phyloP scores from a whole-genome alignment of 2,113 vertebrate species.

The Mesembrinibis cayennensis region DNA sequence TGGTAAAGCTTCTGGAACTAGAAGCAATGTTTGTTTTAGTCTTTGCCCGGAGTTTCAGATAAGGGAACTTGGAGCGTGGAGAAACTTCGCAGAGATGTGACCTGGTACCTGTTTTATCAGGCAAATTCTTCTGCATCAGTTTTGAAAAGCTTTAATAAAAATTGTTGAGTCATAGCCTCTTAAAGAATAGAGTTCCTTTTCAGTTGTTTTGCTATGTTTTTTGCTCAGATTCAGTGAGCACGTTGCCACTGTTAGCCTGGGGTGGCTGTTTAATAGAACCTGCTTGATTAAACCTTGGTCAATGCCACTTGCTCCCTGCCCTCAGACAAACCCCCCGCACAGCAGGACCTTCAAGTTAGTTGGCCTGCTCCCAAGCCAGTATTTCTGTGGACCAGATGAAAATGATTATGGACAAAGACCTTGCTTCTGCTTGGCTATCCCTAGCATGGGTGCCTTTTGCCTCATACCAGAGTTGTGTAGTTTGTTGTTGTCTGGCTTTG shows the following conservation, averaged over 20 bases:
- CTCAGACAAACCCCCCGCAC: fast-evolving
- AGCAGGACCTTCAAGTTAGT: background rate
- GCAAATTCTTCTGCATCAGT: background rate
- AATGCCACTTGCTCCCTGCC: background rate
- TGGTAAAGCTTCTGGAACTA: background rate
- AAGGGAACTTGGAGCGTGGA: background rate
- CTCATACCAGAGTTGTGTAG: background rate
- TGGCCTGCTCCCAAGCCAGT: background rate
- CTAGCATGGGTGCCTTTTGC: background rate
- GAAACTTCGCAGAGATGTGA: background rate
- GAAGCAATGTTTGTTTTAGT: background rate
- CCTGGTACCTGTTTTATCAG: background rate
- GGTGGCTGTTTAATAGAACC: background rate
- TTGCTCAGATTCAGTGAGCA: background rate
- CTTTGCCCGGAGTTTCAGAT: background rate
- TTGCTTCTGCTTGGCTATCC: background rate
- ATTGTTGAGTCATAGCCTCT: background rate
- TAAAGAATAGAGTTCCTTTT: background rate
- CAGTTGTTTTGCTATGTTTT: background rate
- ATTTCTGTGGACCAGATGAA: background rate
- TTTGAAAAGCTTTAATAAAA: background rate
- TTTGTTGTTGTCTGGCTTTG: background rate
- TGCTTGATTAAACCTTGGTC: background rate
- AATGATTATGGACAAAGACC: background rate
- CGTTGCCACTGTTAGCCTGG: background rate